Percentiles rank a stretch among this genome's conserved stretches.
Conservation (phyloP, 2,888 invertebrate genomes). For the Gandaritis pyraliata region DNA sequence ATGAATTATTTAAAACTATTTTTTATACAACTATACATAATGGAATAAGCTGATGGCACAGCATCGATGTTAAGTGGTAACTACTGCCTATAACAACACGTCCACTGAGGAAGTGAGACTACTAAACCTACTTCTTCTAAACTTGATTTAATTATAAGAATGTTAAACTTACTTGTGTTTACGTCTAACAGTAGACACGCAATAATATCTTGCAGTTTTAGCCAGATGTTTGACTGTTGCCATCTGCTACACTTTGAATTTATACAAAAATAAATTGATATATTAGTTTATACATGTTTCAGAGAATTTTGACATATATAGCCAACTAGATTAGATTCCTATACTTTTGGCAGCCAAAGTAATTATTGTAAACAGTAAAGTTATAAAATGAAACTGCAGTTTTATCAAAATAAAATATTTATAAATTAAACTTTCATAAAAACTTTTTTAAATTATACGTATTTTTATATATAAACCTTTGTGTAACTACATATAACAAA, state of each 20-base stretch:
- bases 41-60: too few species aligned
- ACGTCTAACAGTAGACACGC: conserved; percentile 32
- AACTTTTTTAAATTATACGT: conserved; percentile 6
- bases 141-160: too few species aligned
- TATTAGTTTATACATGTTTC: conserved; percentile 25
- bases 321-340: conserved; percentile 44
- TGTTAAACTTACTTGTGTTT: conserved; percentile 45
- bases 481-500: conserved; percentile 7
- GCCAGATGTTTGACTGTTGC: conserved; percentile 37
- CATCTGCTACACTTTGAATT: conserved; percentile 40
- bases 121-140: too few species aligned
- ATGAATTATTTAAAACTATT: too few species aligned
- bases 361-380: background rate
- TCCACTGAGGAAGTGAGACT: too few species aligned
- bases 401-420: conserved; percentile 14
- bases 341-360: background rate
- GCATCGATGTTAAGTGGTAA: too few species aligned
- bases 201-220: conserved; percentile 33
- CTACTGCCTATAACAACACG: too few species aligned
- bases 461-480: conserved; percentile 1
- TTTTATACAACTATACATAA: too few species aligned
- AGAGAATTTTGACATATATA: conserved; percentile 26
- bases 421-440: conserved; percentile 18
- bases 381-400: background rate
- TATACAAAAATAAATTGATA: conserved; percentile 4